These are phyloP conservation scores for Orius laevigatus DNA, from an alignment of 1,140 invertebrate species.

Conservation along the genomic window DNA sequence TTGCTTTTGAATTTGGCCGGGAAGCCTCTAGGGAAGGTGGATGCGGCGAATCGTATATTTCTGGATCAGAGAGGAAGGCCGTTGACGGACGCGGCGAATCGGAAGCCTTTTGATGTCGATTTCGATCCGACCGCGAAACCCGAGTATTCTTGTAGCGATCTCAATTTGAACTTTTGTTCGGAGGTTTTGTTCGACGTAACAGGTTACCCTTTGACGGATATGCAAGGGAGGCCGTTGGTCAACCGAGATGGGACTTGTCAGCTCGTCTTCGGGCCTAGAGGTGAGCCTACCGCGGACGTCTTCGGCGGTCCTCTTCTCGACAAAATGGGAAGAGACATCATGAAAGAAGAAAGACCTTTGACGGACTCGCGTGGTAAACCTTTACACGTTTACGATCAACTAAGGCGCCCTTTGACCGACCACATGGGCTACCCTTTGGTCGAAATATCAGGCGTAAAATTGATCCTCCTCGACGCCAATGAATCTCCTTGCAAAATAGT, in stretches of 20 bases:
- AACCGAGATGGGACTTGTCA: conserved; percentile 1
- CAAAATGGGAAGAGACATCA: background rate
- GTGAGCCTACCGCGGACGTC: background rate
- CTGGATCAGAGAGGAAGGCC: background rate
- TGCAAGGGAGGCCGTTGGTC: background rate
- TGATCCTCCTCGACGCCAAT: background rate
- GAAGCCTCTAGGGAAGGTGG: background rate
- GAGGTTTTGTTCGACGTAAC: conserved; percentile 3
- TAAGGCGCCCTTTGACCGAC: background rate
- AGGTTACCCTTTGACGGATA: conserved; percentile 1
- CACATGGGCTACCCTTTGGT: background rate
- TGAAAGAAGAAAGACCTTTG: background rate
- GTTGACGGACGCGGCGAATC: conserved; percentile 1
- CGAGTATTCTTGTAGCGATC: background rate
- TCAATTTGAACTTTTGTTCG: background rate
- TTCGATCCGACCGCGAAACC: conserved; percentile 4
- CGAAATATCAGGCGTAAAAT: conserved; percentile 1
- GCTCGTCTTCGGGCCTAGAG: conserved; percentile 1
- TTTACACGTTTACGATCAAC: background rate
- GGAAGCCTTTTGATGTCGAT: background rate
- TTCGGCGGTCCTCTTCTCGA: background rate
- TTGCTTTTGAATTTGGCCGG: conserved; percentile 1
- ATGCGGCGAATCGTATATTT: background rate
- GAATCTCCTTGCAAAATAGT: background rate
- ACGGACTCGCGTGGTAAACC: background rate